phyloP scores from a whole-genome alignment of 2,113 vertebrate genomes.

The Silurus asotus region DNA sequence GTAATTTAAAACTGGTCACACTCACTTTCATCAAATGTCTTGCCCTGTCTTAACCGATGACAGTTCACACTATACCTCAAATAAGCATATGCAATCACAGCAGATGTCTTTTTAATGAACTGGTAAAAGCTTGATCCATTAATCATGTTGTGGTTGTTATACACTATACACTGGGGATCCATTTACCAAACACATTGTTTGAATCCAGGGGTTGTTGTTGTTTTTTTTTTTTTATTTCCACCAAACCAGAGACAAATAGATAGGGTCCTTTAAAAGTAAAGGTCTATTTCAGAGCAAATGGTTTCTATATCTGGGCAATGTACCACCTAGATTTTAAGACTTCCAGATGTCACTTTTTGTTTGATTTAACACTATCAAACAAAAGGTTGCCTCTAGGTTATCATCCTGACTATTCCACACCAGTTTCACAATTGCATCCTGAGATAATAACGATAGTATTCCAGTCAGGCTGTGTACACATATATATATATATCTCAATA shows the following conservation, averaged over 20 bases:
- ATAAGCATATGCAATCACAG: neutral
- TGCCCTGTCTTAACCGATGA: neutral
- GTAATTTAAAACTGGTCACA: neutral
- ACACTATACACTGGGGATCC: neutral
- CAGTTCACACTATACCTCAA: neutral
- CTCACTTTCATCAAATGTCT: neutral
- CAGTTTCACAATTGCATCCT: neutral
- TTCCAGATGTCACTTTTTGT: slow-evolving; percentile 1
- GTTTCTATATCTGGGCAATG: neutral
- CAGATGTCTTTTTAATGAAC: neutral
- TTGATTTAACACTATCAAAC: neutral
- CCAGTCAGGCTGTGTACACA: neutral
- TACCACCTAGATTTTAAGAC: neutral
- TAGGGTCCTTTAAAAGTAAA: neutral
- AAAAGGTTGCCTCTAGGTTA: neutral
- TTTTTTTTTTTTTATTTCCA: neutral
- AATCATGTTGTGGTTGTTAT: neutral
- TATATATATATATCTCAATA: neutral
- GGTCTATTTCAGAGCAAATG: neutral
- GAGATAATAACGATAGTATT: neutral
- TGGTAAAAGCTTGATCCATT: neutral
- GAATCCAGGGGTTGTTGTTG: neutral
- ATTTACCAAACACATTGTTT: slow-evolving; percentile 7
- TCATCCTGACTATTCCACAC: neutral
- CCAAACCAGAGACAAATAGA: neutral